Base-by-base conservation (phyloP, 2,113 vertebrate genomes). In the Toxotes jaculatrix region DNA sequence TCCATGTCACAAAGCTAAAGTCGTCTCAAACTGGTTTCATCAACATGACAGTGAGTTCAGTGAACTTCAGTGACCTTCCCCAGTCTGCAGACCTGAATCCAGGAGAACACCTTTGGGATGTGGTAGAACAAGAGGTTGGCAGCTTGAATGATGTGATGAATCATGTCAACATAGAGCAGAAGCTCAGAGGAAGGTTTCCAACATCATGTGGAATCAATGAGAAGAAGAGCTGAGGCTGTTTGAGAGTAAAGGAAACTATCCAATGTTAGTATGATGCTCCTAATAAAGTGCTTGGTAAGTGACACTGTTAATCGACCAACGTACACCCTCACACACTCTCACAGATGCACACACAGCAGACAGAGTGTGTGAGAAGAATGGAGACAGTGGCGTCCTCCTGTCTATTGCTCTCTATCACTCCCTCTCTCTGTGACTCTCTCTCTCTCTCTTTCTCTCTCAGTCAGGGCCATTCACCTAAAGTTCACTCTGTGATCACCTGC, bases 381-480 rank as follows among this genome's bases (percentile, higher is more conserved):
- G 67, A 90, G 88, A 88, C 88, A 91, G 79, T 16, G 82, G 88
- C 86, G 83, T 88, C 90, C 78, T 79, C 79, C 56, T 67, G 82
- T 86, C 55, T 79, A 27, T 70, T 69, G 56, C 70, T 57, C 66
- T 71, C 31, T 55, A 17, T 79, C 82, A 60, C 69, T 68, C 59
- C 10, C 77, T 72, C 21, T 76, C 62, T 72, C 53, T 77, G 42
- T 59, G 71, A 67, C 68, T 60, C 27, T 38, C 43, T 45, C 57
- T 45, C 47, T 75, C 69, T 51, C 16, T 83, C 60, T 34, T 7
- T 21, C 9, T 72, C 60, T 62, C 32, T 76, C 56, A 23, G 0
- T 61, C 21, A 40, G 65, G 64, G 32, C 70, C 8, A 0, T 49
- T n/a, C 45, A 59, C 66, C 61, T 56, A 69, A 73, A 80, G 79